A percentile compares a stretch with the other conserved stretches of the same genome.
phyloP scores from a whole-genome alignment of 2,113 vertebrate species.

The Rutilus rutilus region DNA sequence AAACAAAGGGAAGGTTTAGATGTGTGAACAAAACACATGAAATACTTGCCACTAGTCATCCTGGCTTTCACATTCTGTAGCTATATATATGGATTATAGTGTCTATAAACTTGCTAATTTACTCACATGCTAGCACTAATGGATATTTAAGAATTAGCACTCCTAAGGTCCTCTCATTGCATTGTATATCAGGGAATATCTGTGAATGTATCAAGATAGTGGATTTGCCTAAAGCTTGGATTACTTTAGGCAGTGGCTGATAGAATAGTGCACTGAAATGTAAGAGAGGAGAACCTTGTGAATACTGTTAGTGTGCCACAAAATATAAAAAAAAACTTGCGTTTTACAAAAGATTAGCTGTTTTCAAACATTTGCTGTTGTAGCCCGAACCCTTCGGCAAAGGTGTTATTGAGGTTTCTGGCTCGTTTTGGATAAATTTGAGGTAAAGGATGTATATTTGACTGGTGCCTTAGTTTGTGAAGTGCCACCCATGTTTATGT shows the following conservation, averaged over 20 bases:
- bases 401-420: neutral
- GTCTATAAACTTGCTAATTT: conserved; percentile 26
- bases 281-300: neutral
- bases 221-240: conserved; percentile 1
- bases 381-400: neutral
- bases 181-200: conserved; percentile 43
- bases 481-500: conserved; percentile 26
- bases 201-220: conserved; percentile 13
- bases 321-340: neutral
- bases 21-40: conserved; percentile 12
- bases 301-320: neutral
- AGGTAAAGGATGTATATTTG: conserved; percentile 18
- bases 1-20: conserved; percentile 61
- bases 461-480: conserved; percentile 52
- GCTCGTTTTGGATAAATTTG: neutral
- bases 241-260: neutral
- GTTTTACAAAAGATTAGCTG: neutral
- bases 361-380: neutral
- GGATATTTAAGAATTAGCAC: conserved; percentile 20
- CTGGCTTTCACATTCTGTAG: conserved; percentile 37
- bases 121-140: conserved; percentile 35
- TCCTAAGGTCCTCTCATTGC: neutral
- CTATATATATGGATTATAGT: neutral
- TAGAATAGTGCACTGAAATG: conserved; percentile 20
- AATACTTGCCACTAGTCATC: neutral